Evolutionary conservation across 2,888 invertebrate genomes (phyloP), one percentile per base, ranked within the genome.

Genomic region (Saturnia pavonia): DNA sequence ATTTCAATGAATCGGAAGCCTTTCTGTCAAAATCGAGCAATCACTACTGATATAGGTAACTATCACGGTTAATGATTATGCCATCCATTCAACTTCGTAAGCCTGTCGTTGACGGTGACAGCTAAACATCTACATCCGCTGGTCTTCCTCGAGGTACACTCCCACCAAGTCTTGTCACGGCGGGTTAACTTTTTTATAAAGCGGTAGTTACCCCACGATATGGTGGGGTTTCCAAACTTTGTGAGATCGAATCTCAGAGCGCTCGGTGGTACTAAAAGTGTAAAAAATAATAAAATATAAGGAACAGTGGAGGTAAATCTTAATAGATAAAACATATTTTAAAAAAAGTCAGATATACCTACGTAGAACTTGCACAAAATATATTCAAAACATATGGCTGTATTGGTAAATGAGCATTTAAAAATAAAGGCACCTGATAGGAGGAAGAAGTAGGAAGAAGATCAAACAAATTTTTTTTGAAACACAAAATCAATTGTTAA

Each of bases 91-190:
- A 91, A 81, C 71, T 91, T 91, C 68, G 90, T 79, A 8, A 92
- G 82, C 4, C 88, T 80, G 63, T 90, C 85, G 40, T 90, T 84
- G 3, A 88, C 82, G 8, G 92, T 92, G 72, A 91, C 91, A 8
- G 88, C 88, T 8, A 90, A 82, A 72, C 92, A 92, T 3, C 87
- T 85, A 75, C 92, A 93, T 0, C 87, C 86, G 19, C 74, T 76
- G 16, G 76, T 83, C 84, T 90, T 92, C 75, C 90, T 85, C 1
- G 87, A 85, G 0, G 85, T 85, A 67, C 92, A 92, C 79, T 91
- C 91, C 92, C 92, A 92, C 91, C 91, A 92, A 25, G 91, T 90
- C 80, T 91, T 92, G 45, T 80, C 71, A 19, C 86, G 82, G 0
- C 92, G 82, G 11, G 81, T 77, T 72, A 92, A 74, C 76, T 92